phyloP scores from a whole-genome alignment of 2,113 vertebrate species.

The Phaethon lepturus region DNA sequence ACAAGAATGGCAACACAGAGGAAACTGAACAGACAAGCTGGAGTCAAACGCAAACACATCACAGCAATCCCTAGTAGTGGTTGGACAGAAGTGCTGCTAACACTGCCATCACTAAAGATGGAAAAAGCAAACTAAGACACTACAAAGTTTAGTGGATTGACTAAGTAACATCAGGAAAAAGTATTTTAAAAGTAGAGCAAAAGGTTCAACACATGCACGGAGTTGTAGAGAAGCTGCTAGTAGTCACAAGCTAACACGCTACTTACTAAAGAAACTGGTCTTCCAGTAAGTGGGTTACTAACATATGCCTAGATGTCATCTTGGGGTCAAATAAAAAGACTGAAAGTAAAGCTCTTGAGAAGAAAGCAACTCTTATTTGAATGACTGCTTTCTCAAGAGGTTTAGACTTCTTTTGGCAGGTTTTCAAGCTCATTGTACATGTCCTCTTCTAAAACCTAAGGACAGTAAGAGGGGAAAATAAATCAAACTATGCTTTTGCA shows the following conservation, averaged over 20 bases:
- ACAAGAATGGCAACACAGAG: background rate
- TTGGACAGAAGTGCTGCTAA: background rate
- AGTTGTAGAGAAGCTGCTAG: background rate
- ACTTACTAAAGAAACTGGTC: background rate
- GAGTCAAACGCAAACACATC: background rate
- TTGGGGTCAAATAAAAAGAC: background rate
- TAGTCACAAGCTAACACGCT: background rate
- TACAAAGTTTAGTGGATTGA: background rate
- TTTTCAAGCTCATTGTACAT: background rate
- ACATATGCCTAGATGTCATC: background rate
- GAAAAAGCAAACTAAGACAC: background rate
- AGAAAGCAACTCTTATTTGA: background rate
- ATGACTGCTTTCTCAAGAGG: background rate
- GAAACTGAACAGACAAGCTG: background rate
- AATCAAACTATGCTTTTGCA: background rate
- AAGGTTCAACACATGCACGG: background rate
- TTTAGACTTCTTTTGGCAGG: background rate
- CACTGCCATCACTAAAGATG: background rate
- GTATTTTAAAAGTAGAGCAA: background rate
- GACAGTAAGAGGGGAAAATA: background rate
- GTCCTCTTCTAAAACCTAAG: background rate
- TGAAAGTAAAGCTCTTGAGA: background rate
- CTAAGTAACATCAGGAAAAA: background rate
- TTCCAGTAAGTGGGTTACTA: background rate
- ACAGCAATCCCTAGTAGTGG: background rate